These are phyloP conservation scores for Hyperoplus lanceolatus DNA, from an alignment of 2,797 vertebrate species.

Conservation along the genomic window DNA sequence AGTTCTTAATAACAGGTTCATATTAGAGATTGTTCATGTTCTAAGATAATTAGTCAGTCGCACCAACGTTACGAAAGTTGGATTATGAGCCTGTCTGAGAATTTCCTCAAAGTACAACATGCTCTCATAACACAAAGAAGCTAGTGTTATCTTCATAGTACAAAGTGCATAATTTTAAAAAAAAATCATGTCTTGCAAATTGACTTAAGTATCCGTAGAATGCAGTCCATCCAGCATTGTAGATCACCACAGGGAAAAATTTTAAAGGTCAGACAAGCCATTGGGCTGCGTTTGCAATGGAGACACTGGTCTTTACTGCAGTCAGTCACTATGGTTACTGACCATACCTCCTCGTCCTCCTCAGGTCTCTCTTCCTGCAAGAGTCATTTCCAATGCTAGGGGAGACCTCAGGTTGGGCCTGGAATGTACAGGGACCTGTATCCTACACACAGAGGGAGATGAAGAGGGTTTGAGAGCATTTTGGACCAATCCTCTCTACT, in stretches of 20 bases:
- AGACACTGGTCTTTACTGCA: conserved; percentile 54
- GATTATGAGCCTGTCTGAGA: conserved; percentile 15
- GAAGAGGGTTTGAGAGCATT: background rate
- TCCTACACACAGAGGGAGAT: conserved; percentile 7
- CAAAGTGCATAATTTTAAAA: background rate
- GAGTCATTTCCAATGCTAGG: conserved; percentile 23
- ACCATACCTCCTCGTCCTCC: conserved; percentile 48
- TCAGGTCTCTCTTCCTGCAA: conserved; percentile 33
- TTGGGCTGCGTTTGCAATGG: conserved; percentile 25
- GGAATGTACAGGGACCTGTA: conserved; percentile 22
- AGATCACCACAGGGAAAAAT: conserved; percentile 20
- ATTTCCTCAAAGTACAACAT: conserved; percentile 13
- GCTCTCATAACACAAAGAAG: background rate
- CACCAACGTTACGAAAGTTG: conserved; percentile 2
- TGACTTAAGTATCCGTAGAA: conserved; percentile 19
- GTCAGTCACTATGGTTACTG: conserved; percentile 70
- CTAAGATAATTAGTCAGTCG: conserved; percentile 8
- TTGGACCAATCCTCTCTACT: conserved; percentile 13
- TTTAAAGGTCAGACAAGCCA: conserved; percentile 52
- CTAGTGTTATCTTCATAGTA: background rate
- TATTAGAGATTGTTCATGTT: conserved; percentile 9
- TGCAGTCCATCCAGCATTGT: background rate
- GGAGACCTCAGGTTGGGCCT: conserved; percentile 18
- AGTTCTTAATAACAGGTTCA: conserved; percentile 23
- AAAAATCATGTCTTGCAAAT: background rate